These are phyloP conservation scores for Coilia nasus DNA, from an alignment of 2,797 vertebrate species.

Conservation along the genomic window DNA sequence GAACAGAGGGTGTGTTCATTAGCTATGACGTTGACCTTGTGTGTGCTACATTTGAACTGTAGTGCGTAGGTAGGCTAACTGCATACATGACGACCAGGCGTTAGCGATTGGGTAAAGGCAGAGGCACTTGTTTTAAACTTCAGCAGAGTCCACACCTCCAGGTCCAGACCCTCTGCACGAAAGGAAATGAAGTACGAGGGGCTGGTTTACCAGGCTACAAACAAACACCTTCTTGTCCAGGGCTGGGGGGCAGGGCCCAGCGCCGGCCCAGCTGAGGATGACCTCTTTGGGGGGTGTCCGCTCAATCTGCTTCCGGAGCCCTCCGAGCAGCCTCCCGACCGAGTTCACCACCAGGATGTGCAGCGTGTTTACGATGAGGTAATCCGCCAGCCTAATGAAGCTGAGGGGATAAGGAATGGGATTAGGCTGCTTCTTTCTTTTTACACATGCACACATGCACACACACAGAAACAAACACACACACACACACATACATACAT, in stretches of 20 bases:
- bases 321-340: constrained; percentile 69
- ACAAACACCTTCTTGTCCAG: constrained; percentile 67
- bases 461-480: background rate
- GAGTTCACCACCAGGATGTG: constrained; percentile 78
- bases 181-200: too few relatives aligned
- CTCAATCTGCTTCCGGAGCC: constrained; percentile 74
- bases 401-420: constrained; percentile 57
- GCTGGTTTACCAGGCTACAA: too few relatives aligned
- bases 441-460: background rate
- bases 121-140: too few relatives aligned
- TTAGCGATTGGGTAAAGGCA: too few relatives aligned
- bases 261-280: constrained; percentile 74
- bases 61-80: too few relatives aligned
- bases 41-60: too few relatives aligned
- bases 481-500: constrained; percentile 25
- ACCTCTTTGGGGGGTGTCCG: constrained; percentile 67
- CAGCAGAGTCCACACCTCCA: too few relatives aligned
- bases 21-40: too few relatives aligned
- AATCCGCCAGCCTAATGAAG: constrained; percentile 85
- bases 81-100: too few relatives aligned
- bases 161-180: too few relatives aligned
- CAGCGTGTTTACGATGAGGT: constrained; percentile 81
- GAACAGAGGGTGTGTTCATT: too few relatives aligned
- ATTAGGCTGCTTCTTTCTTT: background rate
- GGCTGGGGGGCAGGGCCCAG: constrained; percentile 36